These are phyloP conservation scores for Scaptomyza caliginosa DNA, from an alignment of 2,888 invertebrate genomes.

Conservation along the genomic window DNA sequence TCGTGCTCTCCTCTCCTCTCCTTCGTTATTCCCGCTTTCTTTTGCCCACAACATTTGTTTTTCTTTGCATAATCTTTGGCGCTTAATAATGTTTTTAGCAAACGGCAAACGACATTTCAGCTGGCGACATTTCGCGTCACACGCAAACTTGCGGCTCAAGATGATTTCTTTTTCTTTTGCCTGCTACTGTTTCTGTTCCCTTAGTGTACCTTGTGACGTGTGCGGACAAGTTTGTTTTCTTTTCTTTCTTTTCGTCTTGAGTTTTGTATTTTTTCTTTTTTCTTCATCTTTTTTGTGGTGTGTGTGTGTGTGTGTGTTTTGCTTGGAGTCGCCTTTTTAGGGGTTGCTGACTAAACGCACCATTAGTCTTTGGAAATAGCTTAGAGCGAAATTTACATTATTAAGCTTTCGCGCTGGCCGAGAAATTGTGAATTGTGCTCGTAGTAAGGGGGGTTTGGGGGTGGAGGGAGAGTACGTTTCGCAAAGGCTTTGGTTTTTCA, in stretches of 20 bases:
- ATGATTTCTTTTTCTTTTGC: conserved; percentile 43
- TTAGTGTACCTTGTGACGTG: conserved; percentile 51
- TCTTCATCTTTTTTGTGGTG: too few species aligned
- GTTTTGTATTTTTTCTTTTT: conserved; percentile 16
- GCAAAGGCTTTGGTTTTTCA: conserved; percentile 47
- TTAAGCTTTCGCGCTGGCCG: conserved; percentile 64
- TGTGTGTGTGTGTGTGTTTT: too few species aligned
- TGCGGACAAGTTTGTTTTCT: conserved; percentile 46
- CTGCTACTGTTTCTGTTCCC: background rate
- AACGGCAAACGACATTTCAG: conserved; percentile 39
- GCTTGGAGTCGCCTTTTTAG: conserved; percentile 32
- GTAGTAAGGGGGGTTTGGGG: conserved; percentile 1
- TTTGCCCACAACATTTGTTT: conserved; percentile 49
- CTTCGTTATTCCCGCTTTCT: too few species aligned
- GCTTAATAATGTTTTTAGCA: conserved; percentile 67
- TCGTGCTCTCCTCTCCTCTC: background rate
- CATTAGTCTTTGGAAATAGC: conserved; percentile 81
- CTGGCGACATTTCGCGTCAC: conserved; percentile 48
- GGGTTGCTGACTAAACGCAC: conserved; percentile 72
- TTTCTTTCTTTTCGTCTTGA: background rate
- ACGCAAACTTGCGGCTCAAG: conserved; percentile 71
- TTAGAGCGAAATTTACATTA: conserved; percentile 80
- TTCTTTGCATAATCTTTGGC: conserved; percentile 70
- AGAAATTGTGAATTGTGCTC: conserved; percentile 21
- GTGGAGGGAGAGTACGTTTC: too few species aligned